phyloP scores from a whole-genome alignment of 1,140 invertebrate genomes.

The Halictus rubicundus region DNA sequence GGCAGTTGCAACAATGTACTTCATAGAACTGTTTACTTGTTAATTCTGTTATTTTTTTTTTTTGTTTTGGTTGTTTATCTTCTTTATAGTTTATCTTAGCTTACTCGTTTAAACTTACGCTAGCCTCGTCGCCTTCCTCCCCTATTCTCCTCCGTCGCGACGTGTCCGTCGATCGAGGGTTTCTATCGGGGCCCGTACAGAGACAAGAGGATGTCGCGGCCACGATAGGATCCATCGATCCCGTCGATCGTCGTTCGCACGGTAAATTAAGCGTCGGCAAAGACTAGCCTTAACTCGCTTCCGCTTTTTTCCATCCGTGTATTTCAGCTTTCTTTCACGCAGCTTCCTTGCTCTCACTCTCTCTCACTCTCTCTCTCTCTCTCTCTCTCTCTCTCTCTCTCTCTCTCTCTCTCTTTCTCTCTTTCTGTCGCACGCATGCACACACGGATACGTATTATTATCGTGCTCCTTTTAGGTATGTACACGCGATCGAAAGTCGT shows the following conservation, averaged over 20 bases:
- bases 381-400: no score
- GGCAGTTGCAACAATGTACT: slow-evolving; percentile 80
- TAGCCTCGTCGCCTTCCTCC: slow-evolving; percentile 46
- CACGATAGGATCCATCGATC: slow-evolving; percentile 30
- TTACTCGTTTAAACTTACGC: slow-evolving; percentile 54
- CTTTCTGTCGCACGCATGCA: not conserved
- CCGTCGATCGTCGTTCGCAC: slow-evolving; percentile 31
- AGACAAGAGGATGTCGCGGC: not conserved
- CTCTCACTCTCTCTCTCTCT: not conserved
- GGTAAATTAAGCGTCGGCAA: slow-evolving; percentile 49
- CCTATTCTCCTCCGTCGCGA: not conserved
- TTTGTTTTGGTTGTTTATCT: slow-evolving; percentile 44
- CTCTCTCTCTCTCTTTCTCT: not conserved
- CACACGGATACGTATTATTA: slow-evolving; percentile 44
- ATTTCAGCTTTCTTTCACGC: slow-evolving; percentile 15
- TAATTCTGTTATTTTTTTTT: slow-evolving; percentile 38
- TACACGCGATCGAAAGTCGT: slow-evolving; percentile 71
- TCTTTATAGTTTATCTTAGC: slow-evolving; percentile 68
- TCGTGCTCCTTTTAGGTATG: slow-evolving; percentile 66
- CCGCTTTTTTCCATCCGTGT: slow-evolving; percentile 13
- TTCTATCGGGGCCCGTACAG: no score
- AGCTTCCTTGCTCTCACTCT: slow-evolving; percentile 15
- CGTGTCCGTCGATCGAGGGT: not conserved
- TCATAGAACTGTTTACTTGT: slow-evolving; percentile 71
- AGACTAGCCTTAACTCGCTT: slow-evolving; percentile 49